phyloP scores from a whole-genome alignment of 2,888 invertebrate species.

The Hirtodrosophila duncani region DNA sequence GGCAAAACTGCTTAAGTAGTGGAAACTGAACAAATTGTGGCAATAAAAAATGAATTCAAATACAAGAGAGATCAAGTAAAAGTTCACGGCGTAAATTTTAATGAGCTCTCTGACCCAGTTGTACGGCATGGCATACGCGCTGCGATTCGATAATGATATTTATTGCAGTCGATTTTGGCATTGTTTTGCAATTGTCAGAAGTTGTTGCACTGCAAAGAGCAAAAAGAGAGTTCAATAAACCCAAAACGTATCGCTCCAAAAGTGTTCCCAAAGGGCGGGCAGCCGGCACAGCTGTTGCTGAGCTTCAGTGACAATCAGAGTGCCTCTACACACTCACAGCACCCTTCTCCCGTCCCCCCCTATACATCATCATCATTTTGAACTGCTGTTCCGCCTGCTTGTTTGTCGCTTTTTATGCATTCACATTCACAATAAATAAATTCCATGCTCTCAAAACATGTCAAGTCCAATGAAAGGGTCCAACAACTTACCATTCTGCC shows the following conservation, averaged over 20 bases:
- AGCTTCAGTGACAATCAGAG: conserved; percentile 57
- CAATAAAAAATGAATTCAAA: conserved; percentile 34
- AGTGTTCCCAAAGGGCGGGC: conserved; percentile 46
- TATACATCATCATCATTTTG: too few species aligned
- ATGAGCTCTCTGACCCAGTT: conserved; percentile 56
- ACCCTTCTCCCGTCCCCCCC: conserved; percentile 11
- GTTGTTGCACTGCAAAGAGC: neutral
- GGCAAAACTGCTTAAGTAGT: conserved; percentile 39
- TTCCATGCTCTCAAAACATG: conserved; percentile 62
- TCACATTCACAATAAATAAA: conserved; percentile 49
- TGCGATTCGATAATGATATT: too few species aligned
- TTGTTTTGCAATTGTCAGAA: conserved; percentile 44
- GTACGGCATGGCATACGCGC: too few species aligned
- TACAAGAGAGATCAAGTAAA: too few species aligned
- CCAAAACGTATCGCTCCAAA: conserved; percentile 18
- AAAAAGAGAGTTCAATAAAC: conserved; percentile 55
- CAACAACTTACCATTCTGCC: conserved; percentile 1
- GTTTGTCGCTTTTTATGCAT: conserved; percentile 48
- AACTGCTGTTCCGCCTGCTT: conserved; percentile 37
- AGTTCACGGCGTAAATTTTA: conserved; percentile 40
- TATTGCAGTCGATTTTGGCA: conserved; percentile 23
- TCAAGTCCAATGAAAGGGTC: conserved; percentile 61
- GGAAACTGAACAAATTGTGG: conserved; percentile 40
- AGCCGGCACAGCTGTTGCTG: conserved; percentile 59
- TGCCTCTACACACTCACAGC: conserved; percentile 6